These are phyloP conservation scores for Leptura quadrifasciata DNA, from an alignment of 2,888 invertebrate genomes.

Conservation along the genomic window DNA sequence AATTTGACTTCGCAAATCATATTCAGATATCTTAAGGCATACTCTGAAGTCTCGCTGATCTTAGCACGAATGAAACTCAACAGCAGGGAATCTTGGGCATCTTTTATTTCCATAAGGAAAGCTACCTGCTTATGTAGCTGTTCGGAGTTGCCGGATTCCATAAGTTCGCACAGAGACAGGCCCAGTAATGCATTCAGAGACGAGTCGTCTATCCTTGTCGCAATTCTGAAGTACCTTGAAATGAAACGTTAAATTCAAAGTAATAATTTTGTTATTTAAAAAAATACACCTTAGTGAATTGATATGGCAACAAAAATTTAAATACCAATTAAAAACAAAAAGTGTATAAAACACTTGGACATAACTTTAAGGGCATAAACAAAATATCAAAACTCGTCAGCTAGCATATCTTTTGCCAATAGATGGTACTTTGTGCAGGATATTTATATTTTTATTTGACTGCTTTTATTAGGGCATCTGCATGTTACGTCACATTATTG, in stretches of 20 bases:
- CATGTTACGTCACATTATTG: too few relatives aligned
- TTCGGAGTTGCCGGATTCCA: constrained; percentile 82
- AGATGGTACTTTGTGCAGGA: too few relatives aligned
- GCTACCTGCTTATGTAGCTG: constrained; percentile 91
- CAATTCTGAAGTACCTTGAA: constrained; percentile 73
- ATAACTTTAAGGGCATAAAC: too few relatives aligned
- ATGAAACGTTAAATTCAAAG: background rate
- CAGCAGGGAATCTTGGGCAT: constrained; percentile 80
- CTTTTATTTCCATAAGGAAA: constrained; percentile 87
- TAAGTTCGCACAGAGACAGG: constrained; percentile 87
- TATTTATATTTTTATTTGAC: too few relatives aligned
- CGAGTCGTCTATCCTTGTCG: constrained; percentile 89
- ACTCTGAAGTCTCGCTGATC: constrained; percentile 76
- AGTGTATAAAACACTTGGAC: too few relatives aligned
- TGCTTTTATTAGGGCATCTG: too few relatives aligned
- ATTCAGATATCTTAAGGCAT: constrained; percentile 78
- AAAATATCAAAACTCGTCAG: too few relatives aligned
- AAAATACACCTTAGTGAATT: too few relatives aligned
- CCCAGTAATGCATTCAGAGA: constrained; percentile 88
- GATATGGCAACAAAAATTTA: too few relatives aligned
- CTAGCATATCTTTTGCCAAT: too few relatives aligned
- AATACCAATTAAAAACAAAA: too few relatives aligned
- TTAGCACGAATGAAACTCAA: constrained; percentile 83
- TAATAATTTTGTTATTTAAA: too few relatives aligned
- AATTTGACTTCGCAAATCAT: constrained; percentile 79